Base-by-base conservation (phyloP, 37 sponge, comb jelly and placozoan species). In the Theonella swinhoei region DNA sequence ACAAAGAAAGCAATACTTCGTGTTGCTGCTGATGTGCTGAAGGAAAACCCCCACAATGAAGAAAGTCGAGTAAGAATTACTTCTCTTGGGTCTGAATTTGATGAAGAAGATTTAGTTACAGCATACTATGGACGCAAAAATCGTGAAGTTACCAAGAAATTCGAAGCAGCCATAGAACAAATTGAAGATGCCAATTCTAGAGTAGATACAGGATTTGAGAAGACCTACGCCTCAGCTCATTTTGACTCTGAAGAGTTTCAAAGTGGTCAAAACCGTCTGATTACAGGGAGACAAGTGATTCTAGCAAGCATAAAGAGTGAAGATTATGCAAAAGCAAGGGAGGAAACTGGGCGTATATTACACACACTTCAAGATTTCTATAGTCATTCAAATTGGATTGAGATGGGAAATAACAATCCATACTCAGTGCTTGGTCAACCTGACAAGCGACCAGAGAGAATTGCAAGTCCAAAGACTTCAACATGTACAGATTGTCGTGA, bases 301-400 rank as follows among this genome's bases (percentile, higher is more conserved):
- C 66, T 80, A 24, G n/a, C 47, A n/a, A 24, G 70, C 7, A 80
- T 87, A 39, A 17, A 22, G 69, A 22, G n/a, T 29, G 76, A 62
- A 61, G 34, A 80, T 28, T 87, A 64, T 62, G 42, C 1, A 1
- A 24, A 26, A 19, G 88, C 88, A 2, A 72, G 88, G 26, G 38
- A 0, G 40, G 62, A 73, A 41, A 59, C 75, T 5, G 88, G 88
- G 33, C 76, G 68, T 5, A 25, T 87, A 43, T 60, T 87, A 19
- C 88, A 87, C 63, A 87, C 88, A 3, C 68, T 87, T 4, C 88
- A 87, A 28, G 88, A n/a, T n/a, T n/a, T n/a, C n/a, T n/a, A n/a
- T n/a, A n/a, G n/a, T n/a, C n/a, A n/a, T n/a, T n/a, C n/a, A n/a
- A n/a, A n/a, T n/a, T n/a, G n/a, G n/a, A n/a, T n/a, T n/a, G n/a